Evolutionary conservation across 1,140 invertebrate genomes (phyloP).

Genomic region (Neoseiulus cucumeris): DNA sequence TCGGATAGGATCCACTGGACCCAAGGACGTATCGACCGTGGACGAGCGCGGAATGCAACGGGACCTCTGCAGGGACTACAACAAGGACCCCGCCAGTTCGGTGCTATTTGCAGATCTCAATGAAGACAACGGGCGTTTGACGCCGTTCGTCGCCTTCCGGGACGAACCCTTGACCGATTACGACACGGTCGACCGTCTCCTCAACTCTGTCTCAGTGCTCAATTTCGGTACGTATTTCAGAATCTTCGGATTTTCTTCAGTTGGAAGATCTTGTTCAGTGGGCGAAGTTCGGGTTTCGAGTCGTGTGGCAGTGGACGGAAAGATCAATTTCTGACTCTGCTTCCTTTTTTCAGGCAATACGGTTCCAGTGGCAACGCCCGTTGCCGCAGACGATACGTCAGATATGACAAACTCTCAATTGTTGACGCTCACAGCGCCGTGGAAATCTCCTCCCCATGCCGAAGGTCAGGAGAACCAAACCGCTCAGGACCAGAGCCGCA

Average conservation of each 20-base stretch:
- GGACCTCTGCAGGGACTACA: background rate
- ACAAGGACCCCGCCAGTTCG: slow-evolving; percentile 8
- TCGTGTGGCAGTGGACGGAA: too few relatives aligned
- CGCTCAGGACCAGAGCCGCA: background rate
- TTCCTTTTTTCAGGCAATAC: background rate
- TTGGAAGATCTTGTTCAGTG: background rate
- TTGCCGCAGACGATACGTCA: slow-evolving; percentile 2
- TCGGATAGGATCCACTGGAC: too few relatives aligned
- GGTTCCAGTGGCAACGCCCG: slow-evolving; percentile 1
- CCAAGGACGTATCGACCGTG: background rate
- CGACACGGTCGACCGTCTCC: slow-evolving; percentile 5
- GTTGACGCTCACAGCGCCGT: background rate
- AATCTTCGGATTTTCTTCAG: background rate
- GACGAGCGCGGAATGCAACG: slow-evolving; percentile 3
- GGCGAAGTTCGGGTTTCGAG: too few relatives aligned
- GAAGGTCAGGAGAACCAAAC: background rate
- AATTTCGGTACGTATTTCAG: background rate
- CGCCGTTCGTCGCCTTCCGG: slow-evolving; percentile 2
- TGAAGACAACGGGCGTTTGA: background rate
- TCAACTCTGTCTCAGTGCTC: slow-evolving; percentile 9
- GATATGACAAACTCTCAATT: slow-evolving; percentile 4
- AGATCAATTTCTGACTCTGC: too few relatives aligned
- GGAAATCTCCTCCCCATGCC: background rate
- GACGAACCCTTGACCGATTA: slow-evolving; percentile 2
- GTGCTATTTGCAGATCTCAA: slow-evolving; percentile 3